phyloP scores from a whole-genome alignment of 2,888 invertebrate species.

The Synergus gifuensis region DNA sequence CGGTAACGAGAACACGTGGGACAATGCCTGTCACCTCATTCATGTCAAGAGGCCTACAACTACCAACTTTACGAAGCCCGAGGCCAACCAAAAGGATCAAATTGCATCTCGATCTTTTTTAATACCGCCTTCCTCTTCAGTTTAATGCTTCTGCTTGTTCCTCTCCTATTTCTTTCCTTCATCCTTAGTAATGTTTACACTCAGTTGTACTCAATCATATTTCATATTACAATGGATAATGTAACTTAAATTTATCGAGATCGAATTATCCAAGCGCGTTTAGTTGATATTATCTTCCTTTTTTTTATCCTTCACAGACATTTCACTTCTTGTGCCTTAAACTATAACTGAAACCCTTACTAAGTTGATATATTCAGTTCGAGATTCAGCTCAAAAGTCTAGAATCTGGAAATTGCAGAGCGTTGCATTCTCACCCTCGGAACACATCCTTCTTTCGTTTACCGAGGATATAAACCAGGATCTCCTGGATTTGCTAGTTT shows the following conservation, averaged over 20 bases:
- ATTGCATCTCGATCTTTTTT: conserved; percentile 72
- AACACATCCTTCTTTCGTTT: conserved; percentile 58
- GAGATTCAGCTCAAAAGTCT: neutral
- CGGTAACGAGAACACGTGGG: conserved; percentile 60
- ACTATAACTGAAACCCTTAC: neutral
- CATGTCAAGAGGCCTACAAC: conserved; percentile 69
- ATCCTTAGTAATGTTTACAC: conserved; percentile 4
- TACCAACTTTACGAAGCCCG: conserved; percentile 60
- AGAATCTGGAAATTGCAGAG: conserved; percentile 5
- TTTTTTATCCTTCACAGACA: too few species aligned
- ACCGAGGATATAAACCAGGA: conserved; percentile 58
- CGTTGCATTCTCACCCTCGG: conserved; percentile 46
- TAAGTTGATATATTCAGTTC: neutral
- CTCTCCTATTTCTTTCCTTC: conserved; percentile 25
- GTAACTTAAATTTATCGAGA: neutral
- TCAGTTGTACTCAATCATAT: neutral
- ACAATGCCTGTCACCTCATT: conserved; percentile 71
- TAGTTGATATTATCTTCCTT: too few species aligned
- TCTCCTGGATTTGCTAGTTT: conserved; percentile 64
- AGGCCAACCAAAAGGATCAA: conserved; percentile 68
- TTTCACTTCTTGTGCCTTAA: too few species aligned
- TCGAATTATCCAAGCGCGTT: too few species aligned
- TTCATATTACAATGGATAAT: neutral
- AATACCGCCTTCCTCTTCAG: conserved; percentile 42
- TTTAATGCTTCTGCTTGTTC: conserved; percentile 27